Conservation (phyloP, 2,888 invertebrate genomes). For the Callimorpha dominula region DNA sequence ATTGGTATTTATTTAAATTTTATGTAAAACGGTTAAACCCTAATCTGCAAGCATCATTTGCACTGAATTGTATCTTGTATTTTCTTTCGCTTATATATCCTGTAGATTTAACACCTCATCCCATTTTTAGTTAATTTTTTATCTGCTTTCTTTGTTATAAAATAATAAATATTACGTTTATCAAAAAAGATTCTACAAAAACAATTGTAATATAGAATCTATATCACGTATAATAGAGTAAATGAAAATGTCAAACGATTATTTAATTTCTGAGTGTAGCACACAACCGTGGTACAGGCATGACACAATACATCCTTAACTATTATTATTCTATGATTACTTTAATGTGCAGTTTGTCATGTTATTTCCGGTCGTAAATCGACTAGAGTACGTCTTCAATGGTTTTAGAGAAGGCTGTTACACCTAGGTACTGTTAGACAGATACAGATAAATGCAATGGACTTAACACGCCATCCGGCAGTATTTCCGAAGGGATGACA, state of each 20-base stretch:
- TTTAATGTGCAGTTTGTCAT: slow-evolving; percentile 19
- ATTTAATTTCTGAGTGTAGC: not conserved
- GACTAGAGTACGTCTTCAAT: not conserved
- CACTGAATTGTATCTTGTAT: too few species aligned
- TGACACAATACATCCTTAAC: slow-evolving; percentile 8
- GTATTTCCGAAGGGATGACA: too few species aligned
- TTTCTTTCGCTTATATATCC: too few species aligned
- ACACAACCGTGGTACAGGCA: not conserved
- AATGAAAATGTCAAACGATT: not conserved
- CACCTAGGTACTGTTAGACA: not conserved
- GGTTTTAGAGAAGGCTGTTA: slow-evolving; percentile 1
- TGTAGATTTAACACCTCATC: too few species aligned
- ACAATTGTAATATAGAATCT: not conserved
- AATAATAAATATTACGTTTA: too few species aligned
- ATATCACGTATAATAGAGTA: not conserved
- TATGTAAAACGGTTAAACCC: too few species aligned
- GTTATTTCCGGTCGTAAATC: slow-evolving; percentile 7
- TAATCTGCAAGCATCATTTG: too few species aligned
- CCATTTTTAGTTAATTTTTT: too few species aligned
- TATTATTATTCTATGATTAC: slow-evolving; percentile 18
- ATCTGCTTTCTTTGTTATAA: too few species aligned
- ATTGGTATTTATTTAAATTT: not conserved
- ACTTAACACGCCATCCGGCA: too few species aligned
- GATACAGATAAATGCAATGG: too few species aligned
- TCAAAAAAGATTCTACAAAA: too few species aligned